phyloP scores from a whole-genome alignment of 1,140 invertebrate species.

The Bicyclus anynana region DNA sequence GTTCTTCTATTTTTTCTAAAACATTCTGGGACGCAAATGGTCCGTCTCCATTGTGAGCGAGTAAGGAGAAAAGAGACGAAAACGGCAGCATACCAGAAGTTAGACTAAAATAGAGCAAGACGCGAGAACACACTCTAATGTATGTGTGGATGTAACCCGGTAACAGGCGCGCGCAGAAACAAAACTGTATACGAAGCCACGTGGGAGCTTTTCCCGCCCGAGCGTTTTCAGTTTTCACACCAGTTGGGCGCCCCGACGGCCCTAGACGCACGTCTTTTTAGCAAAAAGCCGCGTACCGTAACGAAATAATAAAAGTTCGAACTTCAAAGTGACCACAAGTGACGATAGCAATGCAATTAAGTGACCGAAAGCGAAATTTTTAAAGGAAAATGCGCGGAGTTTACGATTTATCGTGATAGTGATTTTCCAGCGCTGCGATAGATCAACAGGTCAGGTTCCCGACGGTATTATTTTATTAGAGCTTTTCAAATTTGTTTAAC shows the following conservation, averaged over 20 bases:
- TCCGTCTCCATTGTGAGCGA: no score
- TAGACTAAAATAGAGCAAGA: conserved; percentile 36
- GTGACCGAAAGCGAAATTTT: background rate
- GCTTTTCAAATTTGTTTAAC: conserved; percentile 7
- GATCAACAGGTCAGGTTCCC: conserved; percentile 53
- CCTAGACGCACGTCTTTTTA: conserved; percentile 28
- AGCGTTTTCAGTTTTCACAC: conserved; percentile 18
- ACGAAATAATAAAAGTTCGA: conserved; percentile 8
- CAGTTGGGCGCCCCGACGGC: conserved; percentile 32
- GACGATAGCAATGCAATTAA: conserved; percentile 28
- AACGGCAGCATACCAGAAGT: conserved; percentile 15
- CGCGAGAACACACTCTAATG: conserved; percentile 27
- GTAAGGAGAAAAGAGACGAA: conserved; percentile 13
- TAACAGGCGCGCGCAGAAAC: conserved; percentile 48
- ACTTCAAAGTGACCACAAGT: conserved; percentile 31
- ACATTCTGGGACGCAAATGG: no score
- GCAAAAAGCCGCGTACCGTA: background rate
- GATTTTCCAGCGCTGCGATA: conserved; percentile 12
- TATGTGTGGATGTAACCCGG: conserved; percentile 38
- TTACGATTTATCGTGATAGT: conserved; percentile 33
- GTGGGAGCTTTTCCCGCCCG: conserved; percentile 32
- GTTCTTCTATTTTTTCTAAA: no score
- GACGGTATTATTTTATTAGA: conserved; percentile 29
- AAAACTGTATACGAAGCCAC: conserved; percentile 30
- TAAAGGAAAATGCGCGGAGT: conserved; percentile 6